These are phyloP conservation scores for Metopia argyrocephala DNA, from an alignment of 2,888 invertebrate genomes.

Conservation along the genomic window DNA sequence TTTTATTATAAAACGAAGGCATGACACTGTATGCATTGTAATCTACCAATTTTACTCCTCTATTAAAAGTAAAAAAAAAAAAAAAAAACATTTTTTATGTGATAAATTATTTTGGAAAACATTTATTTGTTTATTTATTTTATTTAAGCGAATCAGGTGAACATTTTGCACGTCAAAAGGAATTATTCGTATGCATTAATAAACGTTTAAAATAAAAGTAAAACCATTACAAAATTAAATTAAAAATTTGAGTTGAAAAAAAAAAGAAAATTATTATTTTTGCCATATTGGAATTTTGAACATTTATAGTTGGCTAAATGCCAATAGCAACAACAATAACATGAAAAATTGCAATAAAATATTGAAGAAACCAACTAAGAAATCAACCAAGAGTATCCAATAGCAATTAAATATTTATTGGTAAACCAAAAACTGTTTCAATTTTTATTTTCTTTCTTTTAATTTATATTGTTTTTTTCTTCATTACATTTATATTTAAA, in stretches of 20 bases:
- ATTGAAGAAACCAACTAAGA: not conserved
- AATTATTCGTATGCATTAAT: conserved; percentile 23
- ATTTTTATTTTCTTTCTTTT: not conserved
- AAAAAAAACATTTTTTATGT: not conserved
- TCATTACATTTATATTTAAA: conserved; percentile 31
- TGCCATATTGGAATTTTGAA: not conserved
- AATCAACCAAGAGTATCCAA: not conserved
- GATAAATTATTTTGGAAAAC: conserved; percentile 10
- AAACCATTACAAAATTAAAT: no score
- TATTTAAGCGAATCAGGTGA: conserved; percentile 31
- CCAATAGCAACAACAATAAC: conserved; percentile 7
- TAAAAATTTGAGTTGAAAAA: no score
- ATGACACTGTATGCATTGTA: not conserved
- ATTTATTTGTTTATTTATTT: conserved; percentile 21
- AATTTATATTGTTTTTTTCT: not conserved
- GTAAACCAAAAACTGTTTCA: not conserved
- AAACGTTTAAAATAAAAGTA: conserved; percentile 26
- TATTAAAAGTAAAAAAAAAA: no score
- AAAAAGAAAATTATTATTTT: not conserved
- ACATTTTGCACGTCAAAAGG: conserved; percentile 22
- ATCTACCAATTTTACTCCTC: no score
- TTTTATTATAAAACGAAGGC: no score
- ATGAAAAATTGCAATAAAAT: conserved; percentile 15
- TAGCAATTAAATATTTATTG: not conserved
- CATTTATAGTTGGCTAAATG: conserved; percentile 25